Evolutionary conservation across 2,888 invertebrate species (phyloP).

Genomic region (Heliconius hortense): DNA sequence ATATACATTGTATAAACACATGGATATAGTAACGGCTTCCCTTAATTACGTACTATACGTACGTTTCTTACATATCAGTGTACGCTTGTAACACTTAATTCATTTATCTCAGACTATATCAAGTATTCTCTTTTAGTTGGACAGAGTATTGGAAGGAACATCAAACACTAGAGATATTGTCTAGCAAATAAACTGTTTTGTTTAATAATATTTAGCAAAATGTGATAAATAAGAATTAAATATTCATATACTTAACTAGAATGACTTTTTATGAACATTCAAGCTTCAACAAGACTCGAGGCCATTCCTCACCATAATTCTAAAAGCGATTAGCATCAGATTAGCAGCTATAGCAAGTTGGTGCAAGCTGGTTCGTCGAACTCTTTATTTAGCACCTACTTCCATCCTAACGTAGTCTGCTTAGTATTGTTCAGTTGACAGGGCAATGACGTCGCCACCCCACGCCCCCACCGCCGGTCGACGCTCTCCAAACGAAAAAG

Average conservation of each 20-base stretch:
- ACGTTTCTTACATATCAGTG: too few relatives aligned
- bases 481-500: constrained; percentile 80
- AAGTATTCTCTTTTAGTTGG: too few relatives aligned
- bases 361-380: constrained; percentile 58
- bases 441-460: constrained; percentile 77
- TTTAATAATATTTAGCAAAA: neutral
- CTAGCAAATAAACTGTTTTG: neutral
- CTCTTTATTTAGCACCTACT: constrained; percentile 64
- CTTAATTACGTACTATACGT: too few relatives aligned
- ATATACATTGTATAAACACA: neutral
- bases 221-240: neutral
- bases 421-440: constrained; percentile 81
- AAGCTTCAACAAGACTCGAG: constrained; percentile 3
- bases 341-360: constrained; percentile 21
- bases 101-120: too few relatives aligned
- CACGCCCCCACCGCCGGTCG: constrained; percentile 75
- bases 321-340: constrained; percentile 30
- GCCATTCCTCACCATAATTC: constrained; percentile 10
- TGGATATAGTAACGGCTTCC: neutral
- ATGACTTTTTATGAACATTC: neutral
- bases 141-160: too few relatives aligned
- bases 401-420: constrained; percentile 75
- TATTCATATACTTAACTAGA: neutral
- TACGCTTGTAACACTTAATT: too few relatives aligned
- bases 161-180: neutral